Percentiles rank a stretch among this genome's conserved stretches.
phyloP scores from a whole-genome alignment of 2,797 vertebrate genomes.

The Pagetopsis macropterus region DNA sequence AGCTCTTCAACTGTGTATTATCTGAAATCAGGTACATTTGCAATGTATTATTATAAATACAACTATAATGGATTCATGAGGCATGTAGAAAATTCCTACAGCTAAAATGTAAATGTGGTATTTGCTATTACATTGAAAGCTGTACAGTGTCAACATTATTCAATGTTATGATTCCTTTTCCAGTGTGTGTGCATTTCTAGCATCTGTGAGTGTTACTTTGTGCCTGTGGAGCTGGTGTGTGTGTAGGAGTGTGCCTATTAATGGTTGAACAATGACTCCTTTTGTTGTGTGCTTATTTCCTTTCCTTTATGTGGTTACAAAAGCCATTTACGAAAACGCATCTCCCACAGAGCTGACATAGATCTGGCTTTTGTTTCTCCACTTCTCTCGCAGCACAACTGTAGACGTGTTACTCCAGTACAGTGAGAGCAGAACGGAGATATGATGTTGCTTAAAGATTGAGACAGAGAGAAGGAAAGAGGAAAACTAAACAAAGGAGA shows the following conservation, averaged over 20 bases:
- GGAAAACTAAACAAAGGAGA: constrained; percentile 11
- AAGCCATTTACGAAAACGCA: constrained; percentile 5
- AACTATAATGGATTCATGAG: neutral
- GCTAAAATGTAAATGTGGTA: neutral
- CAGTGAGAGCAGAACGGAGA: constrained; percentile 5
- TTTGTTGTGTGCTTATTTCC: constrained; percentile 31
- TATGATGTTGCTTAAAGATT: neutral
- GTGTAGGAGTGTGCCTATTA: constrained; percentile 1
- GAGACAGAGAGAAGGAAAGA: neutral
- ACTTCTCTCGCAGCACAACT: constrained; percentile 13
- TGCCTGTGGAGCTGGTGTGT: neutral
- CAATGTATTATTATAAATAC: neutral
- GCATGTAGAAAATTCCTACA: neutral
- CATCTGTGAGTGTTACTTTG: constrained; percentile 10
- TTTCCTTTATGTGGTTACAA: constrained; percentile 42
- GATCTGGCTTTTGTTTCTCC: constrained; percentile 13
- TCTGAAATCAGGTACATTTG: constrained; percentile 1
- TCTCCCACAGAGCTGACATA: constrained; percentile 45
- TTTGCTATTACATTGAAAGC: neutral
- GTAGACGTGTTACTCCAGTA: constrained; percentile 15
- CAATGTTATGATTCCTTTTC: neutral
- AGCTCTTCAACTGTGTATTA: neutral
- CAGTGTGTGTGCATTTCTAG: constrained; percentile 8
- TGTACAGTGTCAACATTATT: neutral
- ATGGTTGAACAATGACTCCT: constrained; percentile 34